These are phyloP conservation scores for Acleris sparsana DNA, from an alignment of 2,888 invertebrate species.

Conservation along the genomic window DNA sequence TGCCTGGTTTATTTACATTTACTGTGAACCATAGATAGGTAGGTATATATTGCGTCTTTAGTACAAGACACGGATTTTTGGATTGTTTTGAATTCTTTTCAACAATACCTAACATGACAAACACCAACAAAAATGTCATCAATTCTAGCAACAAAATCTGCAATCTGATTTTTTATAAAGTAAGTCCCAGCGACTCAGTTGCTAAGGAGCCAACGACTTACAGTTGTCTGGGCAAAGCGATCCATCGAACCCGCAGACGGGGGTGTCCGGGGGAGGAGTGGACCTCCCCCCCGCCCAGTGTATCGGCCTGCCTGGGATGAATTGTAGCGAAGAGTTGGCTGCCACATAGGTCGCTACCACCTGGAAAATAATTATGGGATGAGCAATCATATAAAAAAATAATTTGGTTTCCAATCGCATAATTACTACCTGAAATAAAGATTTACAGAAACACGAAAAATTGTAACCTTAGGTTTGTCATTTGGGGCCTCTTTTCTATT, in stretches of 20 bases:
- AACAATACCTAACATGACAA: too few relatives aligned
- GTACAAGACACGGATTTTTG: too few relatives aligned
- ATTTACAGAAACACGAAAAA: not conserved
- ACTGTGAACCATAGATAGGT: too few relatives aligned
- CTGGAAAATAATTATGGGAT: conserved; percentile 64
- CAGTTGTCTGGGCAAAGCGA: conserved; percentile 94
- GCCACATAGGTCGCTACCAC: conserved; percentile 96
- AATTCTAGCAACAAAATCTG: not conserved
- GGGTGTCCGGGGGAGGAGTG: conserved; percentile 93
- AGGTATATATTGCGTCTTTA: too few relatives aligned
- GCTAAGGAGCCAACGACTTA: conserved; percentile 63
- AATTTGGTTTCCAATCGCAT: not conserved
- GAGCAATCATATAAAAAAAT: conserved; percentile 16
- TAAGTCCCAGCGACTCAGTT: not conserved
- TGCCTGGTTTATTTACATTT: too few relatives aligned
- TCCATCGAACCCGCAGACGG: conserved; percentile 96
- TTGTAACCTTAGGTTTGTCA: too few relatives aligned
- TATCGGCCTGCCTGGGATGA: conserved; percentile 88
- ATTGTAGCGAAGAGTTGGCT: conserved; percentile 88
- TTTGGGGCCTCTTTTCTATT: too few relatives aligned
- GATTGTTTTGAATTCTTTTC: too few relatives aligned
- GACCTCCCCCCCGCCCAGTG: conserved; percentile 93
- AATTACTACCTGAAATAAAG: too few relatives aligned
- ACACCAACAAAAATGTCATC: too few relatives aligned
- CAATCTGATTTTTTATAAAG: not conserved